Conservation (phyloP, 2,113 vertebrate genomes). For the Elephas maximus region DNA sequence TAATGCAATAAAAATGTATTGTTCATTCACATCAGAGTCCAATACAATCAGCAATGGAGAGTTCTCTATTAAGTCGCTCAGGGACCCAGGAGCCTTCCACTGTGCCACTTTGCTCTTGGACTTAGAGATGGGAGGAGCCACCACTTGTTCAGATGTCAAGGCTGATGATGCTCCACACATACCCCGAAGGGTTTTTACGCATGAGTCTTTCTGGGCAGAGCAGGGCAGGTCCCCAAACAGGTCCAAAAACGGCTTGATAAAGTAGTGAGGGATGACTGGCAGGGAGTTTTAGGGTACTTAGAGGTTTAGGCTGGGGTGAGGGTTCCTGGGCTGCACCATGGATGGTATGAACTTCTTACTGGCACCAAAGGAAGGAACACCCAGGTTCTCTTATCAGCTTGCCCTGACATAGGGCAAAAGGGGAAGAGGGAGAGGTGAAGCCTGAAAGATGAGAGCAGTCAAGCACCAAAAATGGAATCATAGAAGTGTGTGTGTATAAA, state of each 20-base stretch:
- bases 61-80: background rate
- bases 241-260: background rate
- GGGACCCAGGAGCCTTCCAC: background rate
- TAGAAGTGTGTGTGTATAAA: conserved; percentile 54
- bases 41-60: background rate
- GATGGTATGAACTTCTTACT: background rate
- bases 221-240: background rate
- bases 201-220: background rate
- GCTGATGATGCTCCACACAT: background rate
- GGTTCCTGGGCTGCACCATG: background rate
- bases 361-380: background rate
- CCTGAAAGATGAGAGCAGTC: background rate
- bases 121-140: background rate
- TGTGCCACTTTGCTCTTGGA: background rate
- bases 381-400: background rate
- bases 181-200: background rate
- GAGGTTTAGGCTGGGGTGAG: background rate
- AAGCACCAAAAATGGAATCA: background rate
- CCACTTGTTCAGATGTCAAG: background rate
- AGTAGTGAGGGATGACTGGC: background rate
- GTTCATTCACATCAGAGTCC: background rate
- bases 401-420: background rate
- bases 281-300: background rate
- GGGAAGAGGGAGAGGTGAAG: background rate
- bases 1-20: background rate